Evolutionary conservation across 2,888 invertebrate genomes (phyloP), one percentile per base, ranked within the genome.

Genomic region (Esperia sulphurella): DNA sequence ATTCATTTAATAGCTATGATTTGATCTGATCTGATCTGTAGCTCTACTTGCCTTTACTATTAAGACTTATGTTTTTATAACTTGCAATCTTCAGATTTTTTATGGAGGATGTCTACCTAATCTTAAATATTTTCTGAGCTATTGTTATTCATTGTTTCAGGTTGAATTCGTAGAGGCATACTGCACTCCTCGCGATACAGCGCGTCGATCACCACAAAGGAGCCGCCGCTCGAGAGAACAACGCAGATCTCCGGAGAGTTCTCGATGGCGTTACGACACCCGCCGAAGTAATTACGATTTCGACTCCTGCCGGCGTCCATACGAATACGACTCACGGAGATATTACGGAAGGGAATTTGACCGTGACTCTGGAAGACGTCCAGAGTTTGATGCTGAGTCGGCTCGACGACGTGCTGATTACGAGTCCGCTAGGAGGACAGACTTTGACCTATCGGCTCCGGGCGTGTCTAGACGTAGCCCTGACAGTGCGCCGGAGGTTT

Each of bases 111-210:
- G 5, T 21, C n/a, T 13, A 8, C 53, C 21, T 21, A 21, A 21
- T 3, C 21, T 21, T 21, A 2, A 3, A 21, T 21, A 21, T 21
- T 21, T 3, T 21, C 2, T 5, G 21, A 45, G 50, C 37, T n/a
- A 10, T 40, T 13, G n/a, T 56, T 59, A 48, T 52, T 52, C 14
- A 41, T 85, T 84, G 82, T 91, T 91, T 1, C 81, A 94, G 93
- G 92, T 94, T 62, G 93, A 94, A 79, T 92, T 94, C 61, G 86
- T 94, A 77, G 94, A 94, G 77, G 92, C 93, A 50, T 94, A 94
- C 75, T 93, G 94, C 69, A 94, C 94, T 66, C 94, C 94, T 12
- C 90, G 93, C 56, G 94, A 94, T 74, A 93, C 93, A 65, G 83
- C 89, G 10, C 80, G 83, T 30, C 80, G 87, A 41, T 87, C 89